Conservation (phyloP, 2,888 invertebrate genomes). For the Dorcus hopei region DNA sequence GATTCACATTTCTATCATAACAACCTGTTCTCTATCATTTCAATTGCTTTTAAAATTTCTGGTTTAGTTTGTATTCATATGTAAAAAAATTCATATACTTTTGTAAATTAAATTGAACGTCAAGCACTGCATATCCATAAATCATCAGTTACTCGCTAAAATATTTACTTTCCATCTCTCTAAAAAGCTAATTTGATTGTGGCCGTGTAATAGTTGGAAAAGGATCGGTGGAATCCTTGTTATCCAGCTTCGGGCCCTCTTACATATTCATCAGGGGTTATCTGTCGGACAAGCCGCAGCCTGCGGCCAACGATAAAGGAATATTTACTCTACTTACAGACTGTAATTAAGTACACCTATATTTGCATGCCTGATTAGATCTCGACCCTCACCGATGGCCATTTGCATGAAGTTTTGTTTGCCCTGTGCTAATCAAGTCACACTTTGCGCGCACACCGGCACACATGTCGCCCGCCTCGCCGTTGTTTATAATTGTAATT, state of each 20-base stretch:
- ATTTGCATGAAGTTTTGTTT: slow-evolving; percentile 48
- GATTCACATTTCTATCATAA: no score
- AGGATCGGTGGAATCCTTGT: slow-evolving; percentile 2
- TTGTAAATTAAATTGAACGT: background rate
- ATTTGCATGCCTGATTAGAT: slow-evolving; percentile 50
- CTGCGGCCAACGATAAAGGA: slow-evolving; percentile 47
- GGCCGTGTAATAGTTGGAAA: slow-evolving; percentile 13
- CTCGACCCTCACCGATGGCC: slow-evolving; percentile 43
- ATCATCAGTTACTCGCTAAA: slow-evolving; percentile 10
- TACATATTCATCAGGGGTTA: slow-evolving; percentile 49
- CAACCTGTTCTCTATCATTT: no score
- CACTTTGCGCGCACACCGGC: slow-evolving; percentile 27
- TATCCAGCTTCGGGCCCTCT: slow-evolving; percentile 37
- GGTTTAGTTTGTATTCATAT: no score
- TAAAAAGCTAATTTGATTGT: slow-evolving; percentile 11
- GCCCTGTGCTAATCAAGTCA: slow-evolving; percentile 42
- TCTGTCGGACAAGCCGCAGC: slow-evolving; percentile 45
- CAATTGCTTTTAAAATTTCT: no score
- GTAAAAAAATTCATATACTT: background rate
- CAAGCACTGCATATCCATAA: slow-evolving; percentile 6
- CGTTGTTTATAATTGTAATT: background rate
- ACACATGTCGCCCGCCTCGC: background rate
- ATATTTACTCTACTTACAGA: slow-evolving; percentile 50
- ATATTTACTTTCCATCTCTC: slow-evolving; percentile 9
- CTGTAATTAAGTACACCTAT: slow-evolving; percentile 50